Base-by-base conservation (phyloP, 2,113 vertebrate genomes). In the Bubo scandiacus region DNA sequence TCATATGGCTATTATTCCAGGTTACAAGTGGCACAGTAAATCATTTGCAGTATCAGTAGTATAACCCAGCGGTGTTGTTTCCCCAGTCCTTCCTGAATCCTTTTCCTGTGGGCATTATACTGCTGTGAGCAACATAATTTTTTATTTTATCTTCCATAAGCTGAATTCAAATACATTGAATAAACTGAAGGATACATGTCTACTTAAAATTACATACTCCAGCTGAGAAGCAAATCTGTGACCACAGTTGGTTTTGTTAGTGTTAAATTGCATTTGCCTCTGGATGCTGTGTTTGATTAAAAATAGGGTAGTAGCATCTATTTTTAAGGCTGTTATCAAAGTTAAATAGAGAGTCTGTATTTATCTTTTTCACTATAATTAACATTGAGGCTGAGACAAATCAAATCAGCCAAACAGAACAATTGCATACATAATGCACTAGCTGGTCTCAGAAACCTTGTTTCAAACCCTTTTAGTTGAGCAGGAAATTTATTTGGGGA, bases 351-450 rank as follows among this genome's bases (percentile, higher is more conserved):
- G 30, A 94, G 66, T 77, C 80, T 82, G 49, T 79, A 68, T 79
- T 97, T 93, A 66, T 79, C 85, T 86, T 90, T 88, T 83, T 61
- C 47, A 55, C 58, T 61, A 25, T 92, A 88, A 92, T 93, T 96
- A 95, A 67, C 81, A 42, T 14, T 19, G 26, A 63, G 42, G 65
- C 85, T 1, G 15, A 91, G 88, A 89, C 92, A 92, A 91, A 94
- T 81, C 79, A 82, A 94, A 90, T 85, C 62, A 93, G 49, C 63
- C 75, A 74, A 92, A 85, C 38, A 94, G 65, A 94, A 90, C 42
- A 94, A 81, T 26, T 63, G 49, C 52, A 77, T 79, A 59, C 17
- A 42, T 90, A 92, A 78, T 88, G 58, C 45, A 58, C 45, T 74
- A 77, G 75, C 8, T 66, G 65, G 29, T 57, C 63, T 89, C 82